Conservation (phyloP, 2,888 invertebrate species). For the Phlogophora meticulosa region DNA sequence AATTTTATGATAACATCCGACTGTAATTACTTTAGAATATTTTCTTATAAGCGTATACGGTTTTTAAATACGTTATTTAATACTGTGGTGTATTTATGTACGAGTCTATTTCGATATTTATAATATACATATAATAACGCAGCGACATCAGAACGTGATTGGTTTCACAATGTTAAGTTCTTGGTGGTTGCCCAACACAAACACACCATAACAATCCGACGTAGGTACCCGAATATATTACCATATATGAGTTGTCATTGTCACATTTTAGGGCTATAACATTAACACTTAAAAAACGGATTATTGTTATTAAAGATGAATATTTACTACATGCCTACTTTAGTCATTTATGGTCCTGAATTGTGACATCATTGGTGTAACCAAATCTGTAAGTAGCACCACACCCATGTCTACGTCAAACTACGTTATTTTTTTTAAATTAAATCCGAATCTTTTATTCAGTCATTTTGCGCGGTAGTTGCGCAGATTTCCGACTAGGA, state of each 20-base stretch:
- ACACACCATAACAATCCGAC: conserved; percentile 47
- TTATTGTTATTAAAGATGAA: conserved; percentile 48
- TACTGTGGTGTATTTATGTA: neutral
- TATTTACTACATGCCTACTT: conserved; percentile 37
- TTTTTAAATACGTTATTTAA: conserved; percentile 30
- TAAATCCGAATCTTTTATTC: neutral
- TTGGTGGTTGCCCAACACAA: conserved; percentile 55
- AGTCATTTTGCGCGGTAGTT: no score
- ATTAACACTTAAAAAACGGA: conserved; percentile 44
- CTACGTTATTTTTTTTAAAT: neutral
- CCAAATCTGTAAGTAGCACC: conserved; percentile 9
- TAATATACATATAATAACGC: conserved; percentile 46
- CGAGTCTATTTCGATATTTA: conserved; percentile 42
- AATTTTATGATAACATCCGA: conserved; percentile 65
- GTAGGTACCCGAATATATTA: conserved; percentile 53
- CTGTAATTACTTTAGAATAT: conserved; percentile 60
- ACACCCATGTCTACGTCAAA: neutral
- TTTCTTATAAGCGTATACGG: conserved; percentile 42
- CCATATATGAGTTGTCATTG: conserved; percentile 53
- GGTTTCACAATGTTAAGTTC: conserved; percentile 57
- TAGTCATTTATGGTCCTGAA: conserved; percentile 21
- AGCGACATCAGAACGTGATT: conserved; percentile 60
- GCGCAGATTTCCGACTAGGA: no score
- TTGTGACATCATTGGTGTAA: conserved; percentile 34
- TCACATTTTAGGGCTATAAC: conserved; percentile 46